Percentiles rank a stretch among this genome's conserved stretches.
Conservation (phyloP, 2,113 vertebrate genomes). For the Mormoops blainvillei region DNA sequence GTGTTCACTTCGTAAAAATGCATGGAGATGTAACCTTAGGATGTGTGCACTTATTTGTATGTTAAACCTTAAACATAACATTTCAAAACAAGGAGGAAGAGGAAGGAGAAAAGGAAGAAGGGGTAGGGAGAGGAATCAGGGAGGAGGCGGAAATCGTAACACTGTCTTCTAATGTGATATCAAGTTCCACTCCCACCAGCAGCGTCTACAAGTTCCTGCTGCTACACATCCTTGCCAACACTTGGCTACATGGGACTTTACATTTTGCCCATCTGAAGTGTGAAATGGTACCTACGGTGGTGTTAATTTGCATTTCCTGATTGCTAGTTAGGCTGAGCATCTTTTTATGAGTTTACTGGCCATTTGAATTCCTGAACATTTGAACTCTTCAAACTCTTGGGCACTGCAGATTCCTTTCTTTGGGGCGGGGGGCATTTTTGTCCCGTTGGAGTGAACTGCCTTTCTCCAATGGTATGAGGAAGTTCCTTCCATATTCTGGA, state of each 20-base stretch:
- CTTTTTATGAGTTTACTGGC: not conserved
- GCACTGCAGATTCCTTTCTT: not conserved
- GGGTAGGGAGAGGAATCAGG: fast-evolving
- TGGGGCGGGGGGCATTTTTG: too few relatives aligned
- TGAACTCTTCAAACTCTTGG: not conserved
- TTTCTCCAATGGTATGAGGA: not conserved
- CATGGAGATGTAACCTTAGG: not conserved
- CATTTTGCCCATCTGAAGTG: not conserved
- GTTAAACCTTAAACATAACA: not conserved
- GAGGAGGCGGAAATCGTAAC: not conserved
- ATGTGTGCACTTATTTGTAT: not conserved
- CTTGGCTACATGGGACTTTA: not conserved
- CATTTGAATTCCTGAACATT: not conserved
- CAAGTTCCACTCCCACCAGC: too few relatives aligned
- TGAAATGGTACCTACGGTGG: not conserved
- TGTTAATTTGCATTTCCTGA: not conserved
- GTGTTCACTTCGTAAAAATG: not conserved
- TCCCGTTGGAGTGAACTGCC: not conserved
- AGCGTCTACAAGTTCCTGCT: not conserved
- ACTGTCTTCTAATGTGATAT: not conserved
- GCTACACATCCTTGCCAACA: not conserved
- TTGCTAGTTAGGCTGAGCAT: not conserved
- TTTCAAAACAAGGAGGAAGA: not conserved
- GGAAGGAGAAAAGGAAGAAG: not conserved
- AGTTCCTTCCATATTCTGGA: not conserved